Percentiles rank a stretch among this genome's conserved stretches.
Evolutionary conservation across 2,888 invertebrate genomes (phyloP).

Genomic region (Dromius quadrimaculatus): DNA sequence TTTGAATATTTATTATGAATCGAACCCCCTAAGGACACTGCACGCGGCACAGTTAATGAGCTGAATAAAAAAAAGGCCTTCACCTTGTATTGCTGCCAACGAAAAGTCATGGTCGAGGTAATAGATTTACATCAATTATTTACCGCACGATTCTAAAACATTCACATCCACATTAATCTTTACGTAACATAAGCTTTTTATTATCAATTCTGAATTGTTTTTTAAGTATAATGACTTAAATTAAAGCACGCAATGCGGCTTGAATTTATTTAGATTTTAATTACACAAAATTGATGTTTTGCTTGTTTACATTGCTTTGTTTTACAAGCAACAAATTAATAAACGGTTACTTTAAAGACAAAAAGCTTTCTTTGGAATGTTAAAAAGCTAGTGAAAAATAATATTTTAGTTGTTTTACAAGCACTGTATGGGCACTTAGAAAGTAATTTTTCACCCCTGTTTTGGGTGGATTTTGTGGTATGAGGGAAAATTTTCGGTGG

Average conservation of each 20-base stretch:
- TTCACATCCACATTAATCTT: background rate
- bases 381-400: too few species aligned
- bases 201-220: constrained; percentile 4
- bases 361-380: too few species aligned
- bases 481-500: background rate
- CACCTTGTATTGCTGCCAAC: constrained; percentile 13
- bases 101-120: constrained; percentile 31
- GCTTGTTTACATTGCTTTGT: too few species aligned
- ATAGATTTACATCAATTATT: constrained; percentile 35
- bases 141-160: constrained; percentile 5
- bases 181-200: background rate
- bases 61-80: constrained; percentile 29
- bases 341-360: too few species aligned
- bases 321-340: too few species aligned
- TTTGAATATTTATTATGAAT: constrained; percentile 5
- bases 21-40: constrained; percentile 11
- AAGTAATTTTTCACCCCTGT: background rate
- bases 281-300: too few species aligned
- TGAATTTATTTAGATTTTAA: too few species aligned
- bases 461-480: constrained; percentile 1
- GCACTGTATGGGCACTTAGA: too few species aligned
- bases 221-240: too few species aligned
- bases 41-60: constrained; percentile 5
- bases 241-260: too few species aligned
- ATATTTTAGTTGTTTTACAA: too few species aligned